Evolutionary conservation across 2,113 vertebrate species (phyloP).

Genomic region (Rissa tridactyla): DNA sequence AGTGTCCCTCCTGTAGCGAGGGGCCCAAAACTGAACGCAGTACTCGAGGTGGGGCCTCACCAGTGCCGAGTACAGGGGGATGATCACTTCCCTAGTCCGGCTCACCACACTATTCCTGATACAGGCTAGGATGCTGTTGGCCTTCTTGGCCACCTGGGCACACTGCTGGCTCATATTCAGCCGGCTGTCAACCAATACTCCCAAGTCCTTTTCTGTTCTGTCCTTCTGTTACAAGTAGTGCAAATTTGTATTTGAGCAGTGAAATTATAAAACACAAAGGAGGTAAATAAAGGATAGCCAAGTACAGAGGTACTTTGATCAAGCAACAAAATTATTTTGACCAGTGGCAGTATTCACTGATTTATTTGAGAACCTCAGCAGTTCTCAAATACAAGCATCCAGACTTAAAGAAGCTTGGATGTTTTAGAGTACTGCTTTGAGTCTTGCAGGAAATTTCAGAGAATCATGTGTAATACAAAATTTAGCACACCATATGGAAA

Average conservation of each 20-base stretch:
- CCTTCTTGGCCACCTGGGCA: too few relatives aligned
- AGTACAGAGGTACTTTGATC: neutral
- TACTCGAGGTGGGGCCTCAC: too few relatives aligned
- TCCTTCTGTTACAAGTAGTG: neutral
- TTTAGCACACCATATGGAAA: neutral
- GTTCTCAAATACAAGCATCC: neutral
- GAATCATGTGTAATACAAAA: rapidly evolving
- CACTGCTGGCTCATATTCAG: too few relatives aligned
- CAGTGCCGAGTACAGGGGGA: too few relatives aligned
- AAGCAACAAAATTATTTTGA: neutral
- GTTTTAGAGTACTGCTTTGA: neutral
- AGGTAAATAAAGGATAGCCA: neutral
- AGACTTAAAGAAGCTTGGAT: neutral
- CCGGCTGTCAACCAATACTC: too few relatives aligned
- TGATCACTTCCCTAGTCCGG: too few relatives aligned
- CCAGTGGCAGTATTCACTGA: neutral
- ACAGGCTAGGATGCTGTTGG: too few relatives aligned
- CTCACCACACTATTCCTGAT: too few relatives aligned
- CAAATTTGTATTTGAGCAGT: neutral
- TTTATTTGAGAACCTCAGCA: neutral
- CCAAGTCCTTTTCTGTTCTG: too few relatives aligned
- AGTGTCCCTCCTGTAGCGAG: too few relatives aligned
- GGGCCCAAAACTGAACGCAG: too few relatives aligned
- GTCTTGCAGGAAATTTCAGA: neutral
- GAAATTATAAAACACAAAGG: neutral